phyloP scores from a whole-genome alignment of 2,888 invertebrate genomes.

The Dysmachus trigonus region DNA sequence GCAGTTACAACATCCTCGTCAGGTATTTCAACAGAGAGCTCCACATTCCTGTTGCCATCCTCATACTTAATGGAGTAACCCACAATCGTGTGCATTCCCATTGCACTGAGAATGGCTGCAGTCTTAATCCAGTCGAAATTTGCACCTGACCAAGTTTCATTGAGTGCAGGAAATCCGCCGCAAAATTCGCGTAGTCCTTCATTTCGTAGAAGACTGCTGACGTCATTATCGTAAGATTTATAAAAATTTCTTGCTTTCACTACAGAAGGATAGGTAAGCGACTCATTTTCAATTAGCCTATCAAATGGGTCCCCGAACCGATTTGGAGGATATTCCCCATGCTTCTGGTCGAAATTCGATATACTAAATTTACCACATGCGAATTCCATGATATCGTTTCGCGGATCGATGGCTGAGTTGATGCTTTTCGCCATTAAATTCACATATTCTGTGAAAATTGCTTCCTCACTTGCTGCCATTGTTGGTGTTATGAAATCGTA shows the following conservation, averaged over 20 bases:
- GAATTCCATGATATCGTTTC: neutral
- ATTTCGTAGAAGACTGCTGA: neutral
- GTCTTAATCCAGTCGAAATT: slow-evolving; percentile 9
- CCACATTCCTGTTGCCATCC: neutral
- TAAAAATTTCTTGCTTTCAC: neutral
- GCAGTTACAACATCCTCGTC: neutral
- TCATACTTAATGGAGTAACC: neutral
- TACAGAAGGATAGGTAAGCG: neutral
- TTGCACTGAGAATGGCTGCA: neutral
- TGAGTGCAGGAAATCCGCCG: neutral
- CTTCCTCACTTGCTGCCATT: neutral
- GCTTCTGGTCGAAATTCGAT: neutral
- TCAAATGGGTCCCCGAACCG: neutral
- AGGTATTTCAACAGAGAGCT: neutral
- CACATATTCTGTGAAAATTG: neutral
- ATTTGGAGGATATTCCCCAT: neutral
- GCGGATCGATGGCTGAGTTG: neutral
- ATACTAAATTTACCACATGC: neutral
- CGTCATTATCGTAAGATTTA: neutral
- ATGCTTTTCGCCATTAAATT: neutral
- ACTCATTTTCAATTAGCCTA: neutral
- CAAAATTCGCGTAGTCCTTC: neutral
- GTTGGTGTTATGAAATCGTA: neutral
- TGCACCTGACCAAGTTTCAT: neutral
- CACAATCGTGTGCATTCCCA: neutral